Evolutionary conservation across 2,797 vertebrate genomes (phyloP).

Genomic region (Falco peregrinus): DNA sequence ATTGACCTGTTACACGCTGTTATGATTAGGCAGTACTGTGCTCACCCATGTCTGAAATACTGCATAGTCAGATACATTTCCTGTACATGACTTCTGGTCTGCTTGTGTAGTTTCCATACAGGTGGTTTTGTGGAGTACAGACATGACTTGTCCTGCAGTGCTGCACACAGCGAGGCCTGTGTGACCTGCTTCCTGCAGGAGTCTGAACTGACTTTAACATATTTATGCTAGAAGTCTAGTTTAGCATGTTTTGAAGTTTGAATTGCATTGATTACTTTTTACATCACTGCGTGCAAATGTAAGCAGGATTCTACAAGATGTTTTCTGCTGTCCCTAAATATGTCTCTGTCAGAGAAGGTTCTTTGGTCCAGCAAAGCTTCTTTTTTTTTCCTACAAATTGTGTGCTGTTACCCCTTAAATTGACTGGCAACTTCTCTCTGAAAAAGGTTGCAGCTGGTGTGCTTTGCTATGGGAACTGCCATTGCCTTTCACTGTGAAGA

Average conservation of each 20-base stretch:
- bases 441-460: background rate
- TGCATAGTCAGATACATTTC: background rate
- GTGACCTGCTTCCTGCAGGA: background rate
- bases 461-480: conserved; percentile 6
- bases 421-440: background rate
- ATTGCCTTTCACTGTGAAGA: conserved; percentile 34
- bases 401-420: background rate
- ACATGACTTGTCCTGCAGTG: background rate
- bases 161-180: background rate
- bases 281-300: background rate
- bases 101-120: background rate
- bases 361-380: background rate
- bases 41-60: background rate
- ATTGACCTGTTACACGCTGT: background rate
- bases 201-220: fast-evolving
- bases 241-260: background rate
- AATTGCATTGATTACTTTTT: background rate
- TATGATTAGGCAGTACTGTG: background rate
- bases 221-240: background rate
- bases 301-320: background rate
- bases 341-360: background rate
- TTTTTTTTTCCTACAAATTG: background rate
- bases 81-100: background rate
- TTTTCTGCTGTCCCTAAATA: background rate
- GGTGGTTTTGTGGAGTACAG: background rate